Conservation (phyloP, 2,797 vertebrate species). For the Mus caroli region DNA sequence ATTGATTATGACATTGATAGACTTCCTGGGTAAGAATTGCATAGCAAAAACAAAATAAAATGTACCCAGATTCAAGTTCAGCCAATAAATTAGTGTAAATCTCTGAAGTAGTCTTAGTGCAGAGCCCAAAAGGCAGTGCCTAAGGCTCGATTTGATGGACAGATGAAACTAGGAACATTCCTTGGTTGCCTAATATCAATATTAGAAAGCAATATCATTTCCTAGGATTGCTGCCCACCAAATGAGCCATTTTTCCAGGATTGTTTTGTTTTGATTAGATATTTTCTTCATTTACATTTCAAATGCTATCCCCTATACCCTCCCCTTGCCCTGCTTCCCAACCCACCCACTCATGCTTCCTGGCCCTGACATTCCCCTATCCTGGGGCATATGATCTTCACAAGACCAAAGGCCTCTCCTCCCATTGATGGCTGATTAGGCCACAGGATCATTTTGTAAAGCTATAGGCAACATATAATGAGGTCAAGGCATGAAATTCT, state of each 20-base stretch:
- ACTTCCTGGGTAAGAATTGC: neutral
- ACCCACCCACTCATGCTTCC: too few relatives aligned
- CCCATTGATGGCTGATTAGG: too few relatives aligned
- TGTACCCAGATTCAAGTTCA: neutral
- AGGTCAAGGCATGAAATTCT: conserved; percentile 1
- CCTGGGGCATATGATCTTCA: too few relatives aligned
- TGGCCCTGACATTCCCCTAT: too few relatives aligned
- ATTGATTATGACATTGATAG: neutral
- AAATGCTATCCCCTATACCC: too few relatives aligned
- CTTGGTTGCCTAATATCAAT: conserved; percentile 46
- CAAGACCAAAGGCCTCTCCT: too few relatives aligned
- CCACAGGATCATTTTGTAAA: neutral
- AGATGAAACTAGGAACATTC: conserved; percentile 43
- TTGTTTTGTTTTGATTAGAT: neutral
- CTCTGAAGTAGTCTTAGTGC: conserved; percentile 47
- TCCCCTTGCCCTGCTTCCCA: too few relatives aligned
- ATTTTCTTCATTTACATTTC: too few relatives aligned
- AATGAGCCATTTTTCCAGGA: conserved; percentile 10
- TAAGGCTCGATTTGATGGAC: conserved; percentile 33
- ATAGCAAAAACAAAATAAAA: neutral
- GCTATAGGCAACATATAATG: neutral
- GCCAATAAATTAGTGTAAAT: neutral
- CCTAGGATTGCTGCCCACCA: conserved; percentile 2
- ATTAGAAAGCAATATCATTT: conserved; percentile 56
- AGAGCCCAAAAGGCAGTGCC: conserved; percentile 37